Evolutionary conservation across 2,888 invertebrate genomes (phyloP), one percentile per base, ranked within the genome.

Genomic region (Galeopsomyia nigrocyanea): DNA sequence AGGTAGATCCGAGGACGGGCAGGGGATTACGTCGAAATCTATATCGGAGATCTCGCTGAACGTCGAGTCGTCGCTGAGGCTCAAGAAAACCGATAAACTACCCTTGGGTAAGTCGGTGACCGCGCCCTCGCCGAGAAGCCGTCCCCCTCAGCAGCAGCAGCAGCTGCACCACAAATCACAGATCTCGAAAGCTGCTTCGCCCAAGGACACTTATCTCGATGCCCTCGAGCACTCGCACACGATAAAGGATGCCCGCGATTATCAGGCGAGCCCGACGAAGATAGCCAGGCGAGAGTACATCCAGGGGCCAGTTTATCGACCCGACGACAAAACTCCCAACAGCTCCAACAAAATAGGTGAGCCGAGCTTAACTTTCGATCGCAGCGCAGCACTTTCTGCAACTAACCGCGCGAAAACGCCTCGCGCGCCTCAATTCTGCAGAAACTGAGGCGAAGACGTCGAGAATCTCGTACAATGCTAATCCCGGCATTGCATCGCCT

Each of bases 141-240:
- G 22, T 1, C 2, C 16, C 13, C 55, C 10, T 0, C 21, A 9
- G 16, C 5, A 16, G 21, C 22, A 10, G 14, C 21, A 9, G 16
- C 5, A 16, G 21, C 22, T 17, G 47, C 10, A 5, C 5, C 10
- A 39, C 3, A 31, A 10, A n/a, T 10, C n/a, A 3, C 22, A 53
- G 55, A 51, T 16, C 14, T 63, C n/a, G 46, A n/a, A 50, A n/a
- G 13, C 60, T 5, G 13, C 60, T 5, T 17, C 58, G 3, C 70
- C 77, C n/a, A 78, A 73, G 26, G 92, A 92, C 82, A 90, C 91
- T 2, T 92, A 92, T 79, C 83, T 92, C 77, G 90, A 91, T 55
- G 92, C 92, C 2, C 89, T 91, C 78, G 89, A 89, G 7, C 89
- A 91, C 78, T 90, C 91, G 80, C 82, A 88, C 83, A 80, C 88